phyloP scores from a whole-genome alignment of 2,113 vertebrate genomes.

The Phyllopteryx taeniolatus region DNA sequence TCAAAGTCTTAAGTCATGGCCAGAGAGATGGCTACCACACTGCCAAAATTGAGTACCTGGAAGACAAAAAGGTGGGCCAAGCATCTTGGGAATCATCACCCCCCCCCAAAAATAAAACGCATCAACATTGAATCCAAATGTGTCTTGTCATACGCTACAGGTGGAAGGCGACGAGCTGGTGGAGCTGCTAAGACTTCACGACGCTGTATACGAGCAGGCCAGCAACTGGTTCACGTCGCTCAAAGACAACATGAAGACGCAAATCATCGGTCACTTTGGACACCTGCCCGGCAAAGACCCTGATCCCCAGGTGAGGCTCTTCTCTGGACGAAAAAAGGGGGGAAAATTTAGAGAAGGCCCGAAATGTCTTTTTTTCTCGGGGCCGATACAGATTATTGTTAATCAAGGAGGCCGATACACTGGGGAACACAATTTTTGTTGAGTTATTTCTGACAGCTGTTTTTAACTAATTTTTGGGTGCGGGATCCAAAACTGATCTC shows the following conservation, averaged over 20 bases:
- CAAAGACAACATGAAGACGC: slow-evolving; percentile 87
- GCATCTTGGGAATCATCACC: too few relatives aligned
- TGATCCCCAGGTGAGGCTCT: slow-evolving; percentile 80
- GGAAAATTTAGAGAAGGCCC: neutral
- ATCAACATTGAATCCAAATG: neutral
- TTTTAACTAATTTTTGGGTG: too few relatives aligned
- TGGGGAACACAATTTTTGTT: too few relatives aligned
- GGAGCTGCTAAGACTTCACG: slow-evolving; percentile 82
- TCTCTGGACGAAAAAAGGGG: too few relatives aligned
- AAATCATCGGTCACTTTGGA: slow-evolving; percentile 91
- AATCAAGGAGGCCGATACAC: neutral
- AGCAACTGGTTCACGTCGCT: slow-evolving; percentile 88
- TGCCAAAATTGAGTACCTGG: slow-evolving; percentile 90
- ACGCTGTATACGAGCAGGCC: slow-evolving; percentile 87
- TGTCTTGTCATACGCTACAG: slow-evolving; percentile 54
- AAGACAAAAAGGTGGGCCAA: slow-evolving; percentile 81
- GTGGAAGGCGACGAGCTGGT: slow-evolving; percentile 81
- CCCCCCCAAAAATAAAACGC: neutral
- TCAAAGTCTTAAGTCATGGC: slow-evolving; percentile 84
- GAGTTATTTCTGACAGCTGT: too few relatives aligned
- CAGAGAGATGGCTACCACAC: slow-evolving; percentile 92
- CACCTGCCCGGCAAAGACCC: slow-evolving; percentile 84
- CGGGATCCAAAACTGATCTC: too few relatives aligned
- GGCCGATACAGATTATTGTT: neutral
- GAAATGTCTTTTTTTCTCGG: neutral